These are phyloP conservation scores for Dorcus hopei DNA, from an alignment of 2,888 invertebrate species.

Conservation along the genomic window DNA sequence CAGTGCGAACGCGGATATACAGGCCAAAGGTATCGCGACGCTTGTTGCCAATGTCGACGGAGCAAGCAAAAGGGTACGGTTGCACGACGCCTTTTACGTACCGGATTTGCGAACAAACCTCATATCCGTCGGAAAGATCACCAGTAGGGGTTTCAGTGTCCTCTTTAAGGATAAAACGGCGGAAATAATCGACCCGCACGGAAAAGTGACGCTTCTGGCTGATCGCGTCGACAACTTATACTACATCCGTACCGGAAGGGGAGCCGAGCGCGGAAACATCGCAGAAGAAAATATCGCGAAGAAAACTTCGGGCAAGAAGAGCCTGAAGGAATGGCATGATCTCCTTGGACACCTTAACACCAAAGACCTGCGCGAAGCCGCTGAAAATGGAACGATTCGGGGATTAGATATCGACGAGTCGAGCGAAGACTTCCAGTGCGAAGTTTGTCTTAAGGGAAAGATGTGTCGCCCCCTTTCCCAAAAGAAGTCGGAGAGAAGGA, in stretches of 20 bases:
- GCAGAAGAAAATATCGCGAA: neutral
- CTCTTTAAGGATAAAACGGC: too few relatives aligned
- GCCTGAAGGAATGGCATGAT: conserved; percentile 15
- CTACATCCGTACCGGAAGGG: neutral
- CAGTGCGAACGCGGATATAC: neutral
- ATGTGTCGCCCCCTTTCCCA: conserved; percentile 18
- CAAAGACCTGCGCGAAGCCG: neutral
- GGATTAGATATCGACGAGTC: neutral
- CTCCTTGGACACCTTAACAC: conserved; percentile 18
- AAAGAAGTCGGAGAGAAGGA: conserved; percentile 10
- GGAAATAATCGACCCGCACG: too few relatives aligned
- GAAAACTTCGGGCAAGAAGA: neutral
- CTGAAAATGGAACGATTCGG: neutral
- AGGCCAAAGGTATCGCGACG: conserved; percentile 4
- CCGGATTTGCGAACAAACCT: too few relatives aligned
- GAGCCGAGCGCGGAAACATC: neutral
- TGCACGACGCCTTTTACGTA: too few relatives aligned
- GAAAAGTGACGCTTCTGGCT: too few relatives aligned
- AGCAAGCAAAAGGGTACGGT: neutral
- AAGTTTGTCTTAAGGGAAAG: conserved; percentile 17
- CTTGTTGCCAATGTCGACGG: neutral
- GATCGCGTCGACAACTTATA: neutral
- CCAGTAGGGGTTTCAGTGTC: too few relatives aligned
- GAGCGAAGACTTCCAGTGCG: conserved; percentile 4
- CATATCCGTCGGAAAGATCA: too few relatives aligned